Conservation (phyloP, 2,113 vertebrate species). For the Anoura caudifer region DNA sequence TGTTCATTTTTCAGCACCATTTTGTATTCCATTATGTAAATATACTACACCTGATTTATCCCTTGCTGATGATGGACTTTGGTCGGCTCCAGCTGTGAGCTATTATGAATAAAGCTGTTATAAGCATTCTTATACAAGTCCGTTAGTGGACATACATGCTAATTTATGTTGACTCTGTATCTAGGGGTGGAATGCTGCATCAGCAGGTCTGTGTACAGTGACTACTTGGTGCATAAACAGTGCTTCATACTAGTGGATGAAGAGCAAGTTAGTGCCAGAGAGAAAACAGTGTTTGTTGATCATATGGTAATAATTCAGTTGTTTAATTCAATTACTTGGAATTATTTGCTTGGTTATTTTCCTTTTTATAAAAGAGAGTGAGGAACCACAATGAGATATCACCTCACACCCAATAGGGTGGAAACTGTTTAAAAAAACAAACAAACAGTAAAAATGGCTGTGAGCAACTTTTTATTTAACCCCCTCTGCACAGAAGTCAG, state of each 20-base stretch:
- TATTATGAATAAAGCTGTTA: not conserved
- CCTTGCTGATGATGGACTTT: not conserved
- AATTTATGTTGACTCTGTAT: not conserved
- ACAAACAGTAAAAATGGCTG: not conserved
- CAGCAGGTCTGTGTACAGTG: not conserved
- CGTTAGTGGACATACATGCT: not conserved
- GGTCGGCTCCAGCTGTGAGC: not conserved
- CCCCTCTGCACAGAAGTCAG: not conserved
- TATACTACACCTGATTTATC: not conserved
- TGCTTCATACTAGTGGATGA: not conserved
- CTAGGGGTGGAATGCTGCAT: not conserved
- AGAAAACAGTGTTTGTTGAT: not conserved
- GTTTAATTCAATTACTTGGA: slow-evolving; percentile 10
- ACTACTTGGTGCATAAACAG: not conserved
- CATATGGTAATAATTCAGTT: not conserved
- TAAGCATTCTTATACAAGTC: not conserved
- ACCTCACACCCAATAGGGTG: not conserved
- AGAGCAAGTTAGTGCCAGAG: not conserved
- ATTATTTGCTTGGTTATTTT: slow-evolving; percentile 26
- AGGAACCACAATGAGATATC: not conserved
- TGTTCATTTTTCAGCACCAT: not conserved
- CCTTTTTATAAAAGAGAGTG: not conserved
- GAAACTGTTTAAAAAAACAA: not conserved
- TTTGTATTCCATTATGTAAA: not conserved
- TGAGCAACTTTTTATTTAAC: not conserved